Percentiles rank a stretch among this genome's conserved stretches.
phyloP scores from a whole-genome alignment of 1,140 invertebrate species.

The Lasioglossum baleicum region DNA sequence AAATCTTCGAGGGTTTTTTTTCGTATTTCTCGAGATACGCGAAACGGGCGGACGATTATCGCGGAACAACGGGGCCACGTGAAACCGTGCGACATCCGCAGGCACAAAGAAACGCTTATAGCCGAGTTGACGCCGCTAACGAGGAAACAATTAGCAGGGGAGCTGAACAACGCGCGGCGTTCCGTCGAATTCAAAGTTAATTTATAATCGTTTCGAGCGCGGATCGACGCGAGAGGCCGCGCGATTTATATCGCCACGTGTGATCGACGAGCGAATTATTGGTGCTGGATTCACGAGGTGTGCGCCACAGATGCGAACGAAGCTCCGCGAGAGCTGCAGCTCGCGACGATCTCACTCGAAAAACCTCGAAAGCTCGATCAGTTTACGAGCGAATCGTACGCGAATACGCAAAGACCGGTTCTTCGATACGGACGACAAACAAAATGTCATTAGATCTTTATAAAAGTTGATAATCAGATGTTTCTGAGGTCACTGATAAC shows the following conservation, averaged over 20 bases:
- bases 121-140: neutral
- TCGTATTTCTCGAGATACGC: too few species aligned
- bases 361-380: neutral
- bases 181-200: neutral
- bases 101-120: neutral
- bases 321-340: neutral
- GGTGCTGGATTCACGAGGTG: too few species aligned
- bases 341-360: too few species aligned
- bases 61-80: neutral
- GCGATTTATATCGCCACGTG: neutral
- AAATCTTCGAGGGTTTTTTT: neutral
- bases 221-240: neutral
- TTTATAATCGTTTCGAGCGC: neutral
- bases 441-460: too few species aligned
- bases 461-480: too few species aligned
- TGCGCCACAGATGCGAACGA: too few species aligned
- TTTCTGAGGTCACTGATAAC: too few species aligned
- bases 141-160: neutral
- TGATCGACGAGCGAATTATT: neutral
- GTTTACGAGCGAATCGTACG: neutral
- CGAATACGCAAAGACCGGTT: too few species aligned
- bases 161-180: neutral
- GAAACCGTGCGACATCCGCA: conserved; percentile 6
- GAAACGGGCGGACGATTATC: neutral
- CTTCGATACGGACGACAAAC: too few species aligned